Evolutionary conservation across 2,797 vertebrate genomes (phyloP), one percentile per base, ranked within the genome.

Genomic region (Pagetopsis macropterus): DNA sequence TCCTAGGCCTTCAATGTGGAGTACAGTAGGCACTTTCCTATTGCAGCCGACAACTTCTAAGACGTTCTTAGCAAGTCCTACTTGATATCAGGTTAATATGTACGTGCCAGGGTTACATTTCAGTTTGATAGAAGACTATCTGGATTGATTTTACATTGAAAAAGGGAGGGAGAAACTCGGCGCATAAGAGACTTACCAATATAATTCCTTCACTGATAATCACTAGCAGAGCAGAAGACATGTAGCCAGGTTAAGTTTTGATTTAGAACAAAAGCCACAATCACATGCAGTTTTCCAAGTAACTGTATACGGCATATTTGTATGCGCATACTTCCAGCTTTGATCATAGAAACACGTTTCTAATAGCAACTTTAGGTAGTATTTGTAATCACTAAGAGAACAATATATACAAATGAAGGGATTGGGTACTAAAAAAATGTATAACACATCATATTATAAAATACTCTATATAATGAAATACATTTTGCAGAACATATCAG

Each of bases 161-260:
- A 40, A 51, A 45, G 33, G 33, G 41, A 48, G 3, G 13, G 17
- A 56, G n/a, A 45, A 45, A 10, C 8, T 12, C 19, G 4, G 33
- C 8, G 33, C 3, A 31, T 9, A 40, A 50, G 48, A 54, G 65
- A 67, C 23, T 48, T 44, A 62, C 23, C 56, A 33, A 33, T 33
- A 33, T 8, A 45, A 13, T 49, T 49, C 61, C n/a, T 60, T 31
- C 4, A 6, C 54, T 68, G 73, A 68, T 50, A 68, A 48, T 19
- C 46, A 27, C 60, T 37, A 27, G 3, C 46, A 57, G 43, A 56
- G 31, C 3, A 9, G n/a, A 43, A 54, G 63, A 16, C 63, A 46
- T 15, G 19, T 56, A 70, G 78, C 76, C 70, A 79, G 65, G 48
- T 76, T 73, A n/a, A 69, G 61, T 77, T 85, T 70, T 79, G 66